A percentile compares a stretch with the other conserved stretches of the same genome.
phyloP scores from a whole-genome alignment of 2,888 invertebrate genomes.

The Pseudococcus jackbeardsleyi region DNA sequence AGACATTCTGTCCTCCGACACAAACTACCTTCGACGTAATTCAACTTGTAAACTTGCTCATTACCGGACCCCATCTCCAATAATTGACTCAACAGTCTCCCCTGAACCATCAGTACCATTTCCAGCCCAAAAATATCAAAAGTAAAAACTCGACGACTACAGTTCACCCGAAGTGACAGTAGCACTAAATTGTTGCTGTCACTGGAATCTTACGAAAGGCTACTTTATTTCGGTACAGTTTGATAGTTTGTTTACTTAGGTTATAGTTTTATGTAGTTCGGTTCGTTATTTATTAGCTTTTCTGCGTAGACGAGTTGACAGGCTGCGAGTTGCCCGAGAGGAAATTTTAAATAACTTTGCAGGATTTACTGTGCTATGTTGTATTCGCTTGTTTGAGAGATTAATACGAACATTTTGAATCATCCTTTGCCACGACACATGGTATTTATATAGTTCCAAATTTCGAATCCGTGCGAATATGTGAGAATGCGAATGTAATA shows the following conservation, averaged over 20 bases:
- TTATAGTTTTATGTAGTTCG: not conserved
- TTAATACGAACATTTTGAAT: not conserved
- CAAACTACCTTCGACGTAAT: too few relatives aligned
- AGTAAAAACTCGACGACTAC: not conserved
- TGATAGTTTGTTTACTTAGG: slow-evolving; percentile 12
- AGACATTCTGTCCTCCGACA: too few relatives aligned
- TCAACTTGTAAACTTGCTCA: too few relatives aligned
- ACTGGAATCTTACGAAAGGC: not conserved
- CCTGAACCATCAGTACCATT: too few relatives aligned
- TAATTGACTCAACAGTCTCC: too few relatives aligned
- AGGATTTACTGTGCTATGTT: not conserved
- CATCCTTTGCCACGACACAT: not conserved
- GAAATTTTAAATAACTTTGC: not conserved
- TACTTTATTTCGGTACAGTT: not conserved
- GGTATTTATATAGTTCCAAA: not conserved
- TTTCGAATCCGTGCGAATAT: not conserved
- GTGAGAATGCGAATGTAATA: too few relatives aligned
- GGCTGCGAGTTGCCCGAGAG: not conserved
- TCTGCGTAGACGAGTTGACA: not conserved
- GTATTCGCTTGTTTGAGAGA: not conserved
- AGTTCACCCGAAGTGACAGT: not conserved
- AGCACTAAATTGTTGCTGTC: slow-evolving; percentile 7
- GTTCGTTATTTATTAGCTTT: not conserved
- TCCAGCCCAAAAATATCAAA: not conserved
- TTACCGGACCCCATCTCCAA: too few relatives aligned